Base-by-base conservation (phyloP, 2,113 vertebrate species). In the Malurus cyaneus region DNA sequence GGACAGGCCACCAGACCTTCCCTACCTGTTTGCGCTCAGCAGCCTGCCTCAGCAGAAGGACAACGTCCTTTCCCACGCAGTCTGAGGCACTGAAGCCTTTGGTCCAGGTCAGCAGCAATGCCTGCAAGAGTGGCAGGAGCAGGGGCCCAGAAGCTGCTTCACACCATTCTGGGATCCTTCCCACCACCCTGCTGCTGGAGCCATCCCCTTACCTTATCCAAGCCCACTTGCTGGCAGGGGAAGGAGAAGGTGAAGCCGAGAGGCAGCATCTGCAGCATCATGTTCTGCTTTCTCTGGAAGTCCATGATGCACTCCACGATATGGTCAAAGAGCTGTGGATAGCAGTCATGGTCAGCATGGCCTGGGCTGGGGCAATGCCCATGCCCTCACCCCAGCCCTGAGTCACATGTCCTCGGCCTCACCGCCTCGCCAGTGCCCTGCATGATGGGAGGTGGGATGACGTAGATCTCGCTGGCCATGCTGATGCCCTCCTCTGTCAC, bases 221-320 rank as follows among this genome's bases (percentile, higher is more conserved):
- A 92, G 78, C 96, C 97, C 18, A 97, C 23, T 94, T 98, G 98
- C 80, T 85, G 67, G 96, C 98, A 98, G 4, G 98, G 98, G 88
- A 98, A 98, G 54, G 98, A 98, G 95, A 98, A 98, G 50, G 98
- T 98, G 91, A 98, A 98, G 49, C 98, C 97, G 0, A 98, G 89
- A 0, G 98, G 98, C 31, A 98, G 81, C 21, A 24, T 62, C 14
- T 93, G 80, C 12, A 86, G 74, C 11, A 24, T 49, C 70, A 98
- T 57, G 50, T 86, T 47, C 65, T 98, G 96, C 92, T 96, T 97
- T 26, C 5, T 5, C 95, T 98, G 97, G 94, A 98, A 98, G 91
- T 98, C 95, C 36, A 96, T 8, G 41, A 98, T 98, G 88, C 98
- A 98, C 9, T 96, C 93, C 0, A 98, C 50, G 21, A 98, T 98